Evolutionary conservation across 2,797 vertebrate genomes (phyloP), one percentile per base, ranked within the genome.

Genomic region (Tamandua tetradactyla): DNA sequence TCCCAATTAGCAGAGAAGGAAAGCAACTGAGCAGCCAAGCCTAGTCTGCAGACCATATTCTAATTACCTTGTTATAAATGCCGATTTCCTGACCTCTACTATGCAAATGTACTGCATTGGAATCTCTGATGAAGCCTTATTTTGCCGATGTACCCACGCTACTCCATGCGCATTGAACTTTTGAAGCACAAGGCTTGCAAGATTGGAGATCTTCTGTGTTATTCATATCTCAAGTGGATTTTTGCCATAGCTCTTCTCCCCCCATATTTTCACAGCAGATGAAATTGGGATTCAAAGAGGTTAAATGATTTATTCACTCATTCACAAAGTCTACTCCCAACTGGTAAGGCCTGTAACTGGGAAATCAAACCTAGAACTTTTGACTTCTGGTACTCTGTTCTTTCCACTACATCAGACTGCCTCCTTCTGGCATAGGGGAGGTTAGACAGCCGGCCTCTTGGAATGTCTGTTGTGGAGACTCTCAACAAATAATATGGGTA

Each of bases 401-500:
- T 94, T 81, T 57, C 18, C 5, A 3, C 3, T 11, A 30, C 17
- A 27, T 35, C 59, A 52, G 9, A 13, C 20, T 23, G 6, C 35
- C 22, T 42, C 42, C 35, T 75, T 52, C 57, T 7, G 37, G 37
- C 1, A 17, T 0, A 42, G 30, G 7, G 59, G n/a, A 52, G 20
- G 64, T n/a, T 5, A 23, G 40, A n/a, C 6, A 11, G 10, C 25
- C 23, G 30, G 14, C 27, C 11, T 66, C 79, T 14, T 18, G 3
- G 1, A 40, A 27, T 32, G 10, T 61, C 32, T 13, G 3, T 37
- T 10, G 17, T 6, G 30, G 22, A 12, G 44, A 10, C 40, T 37
- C 4, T 7, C 35, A 30, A 11, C 1, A 0, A 13, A 15, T 35
- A 5, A 32, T 30, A 13, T 14, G 15, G 49, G 49, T 2, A 7